Base-by-base conservation (phyloP, 2,113 vertebrate genomes). In the Chloroceryle aenea region DNA sequence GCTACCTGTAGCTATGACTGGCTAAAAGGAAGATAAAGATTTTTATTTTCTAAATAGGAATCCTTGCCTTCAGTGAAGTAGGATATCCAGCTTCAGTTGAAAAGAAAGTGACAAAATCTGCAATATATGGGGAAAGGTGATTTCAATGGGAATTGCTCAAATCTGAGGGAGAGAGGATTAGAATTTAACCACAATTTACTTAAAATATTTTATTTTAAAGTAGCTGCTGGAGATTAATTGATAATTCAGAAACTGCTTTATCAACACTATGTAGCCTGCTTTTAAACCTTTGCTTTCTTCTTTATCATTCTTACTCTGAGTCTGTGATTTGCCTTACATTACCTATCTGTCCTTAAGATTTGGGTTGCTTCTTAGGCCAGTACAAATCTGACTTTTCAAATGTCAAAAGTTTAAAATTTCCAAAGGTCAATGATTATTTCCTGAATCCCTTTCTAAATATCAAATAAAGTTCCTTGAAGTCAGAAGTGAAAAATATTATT, bases 1-100 rank as follows among this genome's bases (percentile, higher is more conserved):
- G 38, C 32, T 90, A 92, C 78, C 93, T 96, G 64, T 40, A 95
- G 50, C 88, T 68, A 34, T 85, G 87, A 92, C 34, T 77, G 40
- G 59, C 21, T 90, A 52, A 43, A 96, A 81, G 55, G 79, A 94
- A 93, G 93, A 82, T 90, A 89, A 90, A 94, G 36, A 83, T 92
- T 88, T 40, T 58, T 82, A 17, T 85, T 87, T 86, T 67, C 64
- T 78, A 66, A 78, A 87, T 15, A 86, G 64, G 59, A 91, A 89
- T 78, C 48, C 42, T 20, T 88, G 53, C 52, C 38, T 86, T 48
- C 22, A 36, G 32, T 75, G 47, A 84, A 91, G 68, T n/a, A 85
- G 85, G 68, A 75, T 89, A 89, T 61, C 45, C 76, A 91, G 50
- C n/a, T 84, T 52, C 77, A 63, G 50, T 89, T 93, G 17, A 86